Conservation (phyloP, 2,113 vertebrate genomes). For the Chaetorhynchus papuensis region DNA sequence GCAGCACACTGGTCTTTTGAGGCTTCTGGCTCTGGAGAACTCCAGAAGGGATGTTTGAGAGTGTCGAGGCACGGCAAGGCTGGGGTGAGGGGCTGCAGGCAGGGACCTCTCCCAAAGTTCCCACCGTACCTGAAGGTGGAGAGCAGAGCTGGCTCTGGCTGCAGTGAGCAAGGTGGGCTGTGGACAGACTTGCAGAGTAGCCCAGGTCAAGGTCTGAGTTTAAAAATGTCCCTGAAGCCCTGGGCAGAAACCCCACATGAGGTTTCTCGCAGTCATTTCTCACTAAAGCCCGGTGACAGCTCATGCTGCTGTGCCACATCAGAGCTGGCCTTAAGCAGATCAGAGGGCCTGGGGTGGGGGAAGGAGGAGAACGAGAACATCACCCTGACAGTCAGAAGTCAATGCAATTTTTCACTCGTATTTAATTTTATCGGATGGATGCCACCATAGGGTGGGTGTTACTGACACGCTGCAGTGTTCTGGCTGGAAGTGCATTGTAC, state of each 20-base stretch:
- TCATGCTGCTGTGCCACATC: neutral
- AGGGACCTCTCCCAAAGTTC: neutral
- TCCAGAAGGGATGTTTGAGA: neutral
- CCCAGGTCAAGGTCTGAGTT: neutral
- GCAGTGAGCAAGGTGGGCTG: neutral
- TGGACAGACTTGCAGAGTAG: neutral
- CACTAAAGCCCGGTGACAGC: fast-evolving
- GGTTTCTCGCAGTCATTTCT: neutral
- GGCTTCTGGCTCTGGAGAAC: neutral
- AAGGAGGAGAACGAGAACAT: neutral
- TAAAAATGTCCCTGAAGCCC: neutral
- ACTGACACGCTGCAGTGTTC: neutral
- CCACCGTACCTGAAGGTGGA: fast-evolving
- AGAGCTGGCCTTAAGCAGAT: neutral
- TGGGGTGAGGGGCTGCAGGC: neutral
- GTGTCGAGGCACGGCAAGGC: fast-evolving
- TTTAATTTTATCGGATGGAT: neutral
- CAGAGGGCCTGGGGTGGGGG: neutral
- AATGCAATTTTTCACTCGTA: neutral
- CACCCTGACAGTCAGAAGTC: neutral
- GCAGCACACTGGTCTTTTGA: neutral
- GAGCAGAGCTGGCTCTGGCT: neutral
- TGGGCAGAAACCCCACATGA: neutral
- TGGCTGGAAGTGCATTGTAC: neutral
- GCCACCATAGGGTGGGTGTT: neutral